A percentile compares a stretch with the other conserved stretches of the same genome.
These are phyloP conservation scores for Coptodon bakossiorum DNA, from an alignment of 2,113 vertebrate genomes.

Conservation along the genomic window DNA sequence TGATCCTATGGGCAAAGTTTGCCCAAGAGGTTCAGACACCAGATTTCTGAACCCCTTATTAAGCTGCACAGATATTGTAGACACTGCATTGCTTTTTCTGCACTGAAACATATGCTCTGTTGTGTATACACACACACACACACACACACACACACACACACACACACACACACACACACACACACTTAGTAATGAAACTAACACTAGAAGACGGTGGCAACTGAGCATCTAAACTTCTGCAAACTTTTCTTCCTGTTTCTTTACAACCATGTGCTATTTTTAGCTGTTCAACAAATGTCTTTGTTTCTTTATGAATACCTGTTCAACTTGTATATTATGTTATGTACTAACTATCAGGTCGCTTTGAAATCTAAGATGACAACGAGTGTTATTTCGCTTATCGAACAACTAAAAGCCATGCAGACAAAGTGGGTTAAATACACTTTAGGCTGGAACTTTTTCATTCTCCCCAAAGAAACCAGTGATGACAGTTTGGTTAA, in stretches of 20 bases:
- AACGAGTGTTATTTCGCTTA: background rate
- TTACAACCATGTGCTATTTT: background rate
- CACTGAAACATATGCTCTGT: background rate
- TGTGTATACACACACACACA: too few species aligned
- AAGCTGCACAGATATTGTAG: background rate
- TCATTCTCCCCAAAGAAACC: background rate
- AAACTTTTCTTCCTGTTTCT: background rate
- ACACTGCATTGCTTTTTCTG: background rate
- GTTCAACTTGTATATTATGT: background rate
- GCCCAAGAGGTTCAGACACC: background rate
- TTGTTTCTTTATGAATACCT: background rate
- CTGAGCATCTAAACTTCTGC: background rate
- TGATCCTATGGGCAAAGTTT: background rate
- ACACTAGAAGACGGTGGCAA: background rate
- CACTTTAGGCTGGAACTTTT: background rate
- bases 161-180: too few species aligned
- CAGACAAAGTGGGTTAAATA: background rate
- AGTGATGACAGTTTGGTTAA: background rate
- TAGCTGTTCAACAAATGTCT: background rate
- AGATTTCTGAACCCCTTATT: background rate
- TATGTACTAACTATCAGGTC: background rate
- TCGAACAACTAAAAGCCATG: background rate
- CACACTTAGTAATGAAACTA: background rate
- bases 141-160: too few species aligned
- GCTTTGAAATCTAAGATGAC: background rate